Conservation (phyloP, 2,888 invertebrate species). For the Oscheius sp. region DNA sequence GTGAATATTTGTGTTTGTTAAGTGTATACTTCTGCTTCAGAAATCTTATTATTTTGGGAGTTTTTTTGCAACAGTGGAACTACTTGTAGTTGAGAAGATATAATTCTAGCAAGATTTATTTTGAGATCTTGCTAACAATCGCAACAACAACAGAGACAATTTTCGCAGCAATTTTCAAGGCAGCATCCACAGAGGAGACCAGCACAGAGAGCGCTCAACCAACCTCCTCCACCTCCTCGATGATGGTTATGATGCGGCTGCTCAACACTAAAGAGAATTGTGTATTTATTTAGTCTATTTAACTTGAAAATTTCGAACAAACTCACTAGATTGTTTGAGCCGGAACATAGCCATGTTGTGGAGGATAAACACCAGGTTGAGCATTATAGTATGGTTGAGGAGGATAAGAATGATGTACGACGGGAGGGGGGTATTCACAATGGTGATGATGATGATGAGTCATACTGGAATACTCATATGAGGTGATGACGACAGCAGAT, state of each 20-base stretch:
- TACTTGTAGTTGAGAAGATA: too few relatives aligned
- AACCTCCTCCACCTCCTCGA: constrained; percentile 33
- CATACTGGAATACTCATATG: too few relatives aligned
- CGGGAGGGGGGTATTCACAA: constrained; percentile 6
- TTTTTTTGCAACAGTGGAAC: too few relatives aligned
- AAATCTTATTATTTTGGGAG: too few relatives aligned
- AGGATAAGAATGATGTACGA: neutral
- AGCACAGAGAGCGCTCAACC: constrained; percentile 26
- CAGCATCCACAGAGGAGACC: constrained; percentile 35
- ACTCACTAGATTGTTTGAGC: constrained; percentile 24
- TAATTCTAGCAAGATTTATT: too few relatives aligned
- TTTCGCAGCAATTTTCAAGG: constrained; percentile 29
- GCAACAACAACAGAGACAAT: constrained; percentile 29
- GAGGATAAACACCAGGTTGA: neutral
- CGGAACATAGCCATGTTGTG: constrained; percentile 6
- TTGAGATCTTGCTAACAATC: too few relatives aligned
- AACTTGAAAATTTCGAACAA: neutral
- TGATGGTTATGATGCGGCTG: too few relatives aligned
- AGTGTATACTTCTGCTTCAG: too few relatives aligned
- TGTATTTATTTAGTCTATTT: too few relatives aligned
- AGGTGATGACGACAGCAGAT: too few relatives aligned
- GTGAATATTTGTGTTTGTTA: too few relatives aligned
- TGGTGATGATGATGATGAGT: constrained; percentile 13
- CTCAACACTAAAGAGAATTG: too few relatives aligned
- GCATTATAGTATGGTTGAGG: constrained; percentile 1